Base-by-base conservation (phyloP, 1,140 invertebrate genomes). In the Diabrotica virgifera region DNA sequence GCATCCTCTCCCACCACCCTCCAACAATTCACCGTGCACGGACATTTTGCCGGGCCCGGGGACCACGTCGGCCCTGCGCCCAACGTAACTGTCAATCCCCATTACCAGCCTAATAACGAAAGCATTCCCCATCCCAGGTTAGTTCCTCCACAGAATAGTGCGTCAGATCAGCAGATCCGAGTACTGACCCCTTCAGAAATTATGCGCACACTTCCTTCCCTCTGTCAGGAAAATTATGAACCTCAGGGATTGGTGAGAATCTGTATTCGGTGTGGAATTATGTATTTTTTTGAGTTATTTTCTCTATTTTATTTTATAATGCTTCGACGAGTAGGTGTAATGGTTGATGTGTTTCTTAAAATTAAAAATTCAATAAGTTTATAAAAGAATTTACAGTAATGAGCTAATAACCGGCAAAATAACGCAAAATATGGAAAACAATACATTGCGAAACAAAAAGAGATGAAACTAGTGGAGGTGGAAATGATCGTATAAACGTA, bases 161-260 rank as follows among this genome's bases (percentile, higher is more conserved):
- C 77, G 13, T 80, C 81, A 77, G 89, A 91, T 82, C 88, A 89
- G 80, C 89, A 91, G 81, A 92, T 92, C 82, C 87, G 90, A 80
- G 90, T 91, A 80, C 85, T 92, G 79, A 92, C 90, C 74, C 90
- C 90, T 70, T 91, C 89, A 72, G 90, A 92, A 86, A 92, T 92
- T 79, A 92, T 92, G 90, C 87, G 89, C 83, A 92, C 90, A 78
- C 86, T 91, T 80, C 90, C 90, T 78, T 90, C 89, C 79, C 85
- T 92, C 79, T 79, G 79, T 81, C 87, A 88, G 83, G 86, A 88
- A 82, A 82, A 82, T 79, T 87, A 86, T 81, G 86, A 87, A 79
- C 79, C 83, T 78, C 80, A 80, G 79, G 79, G 80, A 79, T 79
- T 82, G 86, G 85, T 86, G 86, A 86, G 85, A 74, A 73, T 66